phyloP scores from a whole-genome alignment of 35 echinoderm and acorn worm species.

The Amphiura filiformis region DNA sequence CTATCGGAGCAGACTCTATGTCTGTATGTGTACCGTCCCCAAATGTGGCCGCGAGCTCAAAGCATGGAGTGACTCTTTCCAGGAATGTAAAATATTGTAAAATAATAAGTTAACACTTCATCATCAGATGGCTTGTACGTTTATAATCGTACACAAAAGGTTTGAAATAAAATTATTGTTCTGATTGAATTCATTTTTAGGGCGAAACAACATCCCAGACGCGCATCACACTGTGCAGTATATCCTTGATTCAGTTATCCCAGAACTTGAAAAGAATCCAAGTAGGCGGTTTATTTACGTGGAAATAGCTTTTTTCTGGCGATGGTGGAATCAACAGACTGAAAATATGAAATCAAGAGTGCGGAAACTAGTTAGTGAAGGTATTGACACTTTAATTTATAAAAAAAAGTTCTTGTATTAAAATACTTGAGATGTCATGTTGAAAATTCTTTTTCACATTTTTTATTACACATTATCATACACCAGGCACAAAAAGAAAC shows the following conservation, averaged over 20 bases:
- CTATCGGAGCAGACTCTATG: no score
- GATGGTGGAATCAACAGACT: conserved; percentile 94
- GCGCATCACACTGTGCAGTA: conserved; percentile 81
- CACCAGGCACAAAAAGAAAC: no score
- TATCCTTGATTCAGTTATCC: conserved; percentile 86
- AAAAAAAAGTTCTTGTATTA: neutral
- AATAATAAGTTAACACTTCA: neutral
- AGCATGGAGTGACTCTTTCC: no score
- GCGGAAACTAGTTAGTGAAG: conserved; percentile 76
- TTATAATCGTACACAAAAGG: neutral
- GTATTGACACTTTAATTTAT: neutral
- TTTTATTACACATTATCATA: neutral
- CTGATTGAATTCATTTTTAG: conserved; percentile 24
- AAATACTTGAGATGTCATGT: neutral
- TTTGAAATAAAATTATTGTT: neutral
- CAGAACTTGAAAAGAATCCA: conserved; percentile 73
- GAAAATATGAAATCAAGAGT: conserved; percentile 56
- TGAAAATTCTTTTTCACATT: neutral
- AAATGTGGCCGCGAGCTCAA: no score
- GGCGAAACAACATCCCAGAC: conserved; percentile 89
- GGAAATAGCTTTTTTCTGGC: conserved; percentile 88
- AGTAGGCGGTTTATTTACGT: conserved; percentile 88
- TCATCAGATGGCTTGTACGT: neutral
- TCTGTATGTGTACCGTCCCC: no score
- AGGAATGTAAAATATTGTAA: neutral